Percentiles rank a stretch among this genome's conserved stretches.
phyloP scores from a whole-genome alignment of 2,113 vertebrate species.

The Leptobrachium leishanense region DNA sequence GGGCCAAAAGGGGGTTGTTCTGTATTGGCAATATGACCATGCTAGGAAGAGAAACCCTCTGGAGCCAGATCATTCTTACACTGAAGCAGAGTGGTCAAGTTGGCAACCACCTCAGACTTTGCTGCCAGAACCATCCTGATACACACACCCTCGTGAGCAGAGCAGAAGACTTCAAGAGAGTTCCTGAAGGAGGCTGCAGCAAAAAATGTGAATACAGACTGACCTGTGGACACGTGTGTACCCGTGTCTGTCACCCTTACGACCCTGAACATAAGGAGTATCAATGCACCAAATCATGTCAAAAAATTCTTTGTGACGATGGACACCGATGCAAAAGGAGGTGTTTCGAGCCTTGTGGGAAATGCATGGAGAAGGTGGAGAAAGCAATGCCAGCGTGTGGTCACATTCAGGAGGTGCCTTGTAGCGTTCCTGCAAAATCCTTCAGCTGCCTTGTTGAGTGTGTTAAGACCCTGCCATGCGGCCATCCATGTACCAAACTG shows the following conservation, averaged over 20 bases:
- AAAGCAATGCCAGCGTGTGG: slow-evolving; percentile 76
- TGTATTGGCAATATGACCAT: slow-evolving; percentile 85
- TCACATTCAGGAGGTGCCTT: slow-evolving; percentile 85
- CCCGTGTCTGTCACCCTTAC: slow-evolving; percentile 85
- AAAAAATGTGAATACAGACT: slow-evolving; percentile 83
- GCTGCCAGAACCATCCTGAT: slow-evolving; percentile 88
- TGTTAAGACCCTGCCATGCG: slow-evolving; percentile 70
- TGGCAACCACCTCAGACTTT: slow-evolving; percentile 71
- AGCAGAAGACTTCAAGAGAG: slow-evolving; percentile 75
- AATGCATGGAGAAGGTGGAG: slow-evolving; percentile 72
- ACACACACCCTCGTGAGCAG: slow-evolving; percentile 67
- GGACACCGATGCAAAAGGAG: slow-evolving; percentile 74
- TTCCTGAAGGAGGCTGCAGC: slow-evolving; percentile 88
- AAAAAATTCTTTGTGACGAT: slow-evolving; percentile 73
- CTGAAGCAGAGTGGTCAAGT: slow-evolving; percentile 72
- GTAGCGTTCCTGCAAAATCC: slow-evolving; percentile 61
- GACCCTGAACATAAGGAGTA: slow-evolving; percentile 79
- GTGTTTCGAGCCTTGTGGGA: slow-evolving; percentile 72
- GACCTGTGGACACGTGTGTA: slow-evolving; percentile 85
- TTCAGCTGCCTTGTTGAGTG: slow-evolving; percentile 79
- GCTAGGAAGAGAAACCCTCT: slow-evolving; percentile 78
- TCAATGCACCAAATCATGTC: slow-evolving; percentile 78
- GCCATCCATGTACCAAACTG: slow-evolving; percentile 69
- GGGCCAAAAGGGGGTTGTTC: slow-evolving; percentile 90
- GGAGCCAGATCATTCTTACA: slow-evolving; percentile 83